phyloP scores from a whole-genome alignment of 2,888 invertebrate genomes.

The Idaea biselata region DNA sequence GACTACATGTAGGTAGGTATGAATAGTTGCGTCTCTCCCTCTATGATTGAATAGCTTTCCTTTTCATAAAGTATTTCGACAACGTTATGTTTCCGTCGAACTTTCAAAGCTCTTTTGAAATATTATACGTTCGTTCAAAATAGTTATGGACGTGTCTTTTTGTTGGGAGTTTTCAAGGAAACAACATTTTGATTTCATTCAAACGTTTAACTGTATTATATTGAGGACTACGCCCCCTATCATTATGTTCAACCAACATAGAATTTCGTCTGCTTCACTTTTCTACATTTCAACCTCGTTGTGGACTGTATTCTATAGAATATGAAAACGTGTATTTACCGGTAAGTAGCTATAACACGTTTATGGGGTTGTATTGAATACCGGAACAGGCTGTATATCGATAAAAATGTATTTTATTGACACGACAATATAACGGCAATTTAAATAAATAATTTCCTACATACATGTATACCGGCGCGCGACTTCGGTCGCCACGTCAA shows the following conservation, averaged over 20 bases:
- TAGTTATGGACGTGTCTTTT: background rate
- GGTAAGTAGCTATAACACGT: background rate
- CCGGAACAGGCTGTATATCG: background rate
- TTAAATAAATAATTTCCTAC: background rate
- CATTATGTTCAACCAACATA: no score
- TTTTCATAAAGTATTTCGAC: constrained; percentile 1
- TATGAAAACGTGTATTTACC: background rate
- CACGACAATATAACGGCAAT: background rate
- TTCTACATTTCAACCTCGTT: no score
- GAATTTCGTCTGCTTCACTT: no score
- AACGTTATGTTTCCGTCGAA: background rate
- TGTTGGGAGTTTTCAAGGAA: background rate
- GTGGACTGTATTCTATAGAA: background rate
- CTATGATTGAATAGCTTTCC: background rate
- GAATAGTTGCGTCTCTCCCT: background rate
- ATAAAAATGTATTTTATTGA: background rate
- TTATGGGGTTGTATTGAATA: background rate
- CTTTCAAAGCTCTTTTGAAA: background rate
- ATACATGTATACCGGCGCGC: background rate
- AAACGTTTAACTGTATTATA: background rate
- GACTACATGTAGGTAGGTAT: background rate
- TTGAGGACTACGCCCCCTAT: no score
- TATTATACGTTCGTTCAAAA: background rate
- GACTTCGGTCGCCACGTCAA: background rate
- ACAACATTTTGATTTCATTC: background rate